These are phyloP conservation scores for Eristalinus aeneus DNA, from an alignment of 2,888 invertebrate species.

Conservation along the genomic window DNA sequence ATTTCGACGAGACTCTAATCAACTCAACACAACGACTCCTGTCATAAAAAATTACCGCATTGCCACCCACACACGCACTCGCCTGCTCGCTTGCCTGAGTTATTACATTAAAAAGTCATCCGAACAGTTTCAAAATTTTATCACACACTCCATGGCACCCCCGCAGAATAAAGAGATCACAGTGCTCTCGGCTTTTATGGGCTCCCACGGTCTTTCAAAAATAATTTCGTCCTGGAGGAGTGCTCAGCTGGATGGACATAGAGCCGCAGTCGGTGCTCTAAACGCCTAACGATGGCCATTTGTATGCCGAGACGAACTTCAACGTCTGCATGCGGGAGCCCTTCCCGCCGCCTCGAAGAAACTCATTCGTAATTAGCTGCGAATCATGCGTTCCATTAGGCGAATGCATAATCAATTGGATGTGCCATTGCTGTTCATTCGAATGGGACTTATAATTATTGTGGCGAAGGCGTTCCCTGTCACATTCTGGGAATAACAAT, in stretches of 20 bases:
- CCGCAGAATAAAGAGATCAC: conserved; percentile 37
- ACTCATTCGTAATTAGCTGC: conserved; percentile 36
- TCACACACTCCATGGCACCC: conserved; percentile 27
- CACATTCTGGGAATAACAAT: conserved; percentile 29
- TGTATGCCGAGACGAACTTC: conserved; percentile 24
- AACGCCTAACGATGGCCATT: conserved; percentile 17
- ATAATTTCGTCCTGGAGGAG: not conserved
- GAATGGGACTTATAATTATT: conserved; percentile 23
- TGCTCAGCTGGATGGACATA: not conserved
- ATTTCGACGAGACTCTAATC: not conserved
- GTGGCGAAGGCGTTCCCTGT: not conserved
- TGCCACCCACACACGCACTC: not conserved
- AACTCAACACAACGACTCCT: not conserved
- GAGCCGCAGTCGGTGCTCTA: not conserved
- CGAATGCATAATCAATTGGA: conserved; percentile 43
- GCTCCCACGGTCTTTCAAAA: too few relatives aligned
- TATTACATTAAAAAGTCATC: conserved; percentile 46
- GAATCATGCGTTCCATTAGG: conserved; percentile 45
- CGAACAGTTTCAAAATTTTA: conserved; percentile 42
- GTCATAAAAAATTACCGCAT: conserved; percentile 33
- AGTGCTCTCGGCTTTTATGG: conserved; percentile 22
- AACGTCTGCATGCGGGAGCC: not conserved
- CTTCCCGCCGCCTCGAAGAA: not conserved
- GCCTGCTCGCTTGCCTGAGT: not conserved
- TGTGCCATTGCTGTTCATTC: not conserved